These are phyloP conservation scores for Pachypsylla venusta DNA, from an alignment of 1,140 invertebrate genomes.

Conservation along the genomic window DNA sequence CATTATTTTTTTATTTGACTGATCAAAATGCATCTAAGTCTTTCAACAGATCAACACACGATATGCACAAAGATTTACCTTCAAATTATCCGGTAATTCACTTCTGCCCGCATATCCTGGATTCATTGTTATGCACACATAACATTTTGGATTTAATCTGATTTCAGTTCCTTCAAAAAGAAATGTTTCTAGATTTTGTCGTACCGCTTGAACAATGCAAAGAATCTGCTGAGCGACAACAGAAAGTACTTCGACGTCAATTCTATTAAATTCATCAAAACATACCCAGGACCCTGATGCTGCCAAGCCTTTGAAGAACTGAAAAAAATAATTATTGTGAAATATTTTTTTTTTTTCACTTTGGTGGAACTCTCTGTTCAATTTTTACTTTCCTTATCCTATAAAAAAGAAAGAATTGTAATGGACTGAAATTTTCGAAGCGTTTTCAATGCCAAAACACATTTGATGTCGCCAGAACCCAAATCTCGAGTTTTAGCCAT, in stretches of 20 bases:
- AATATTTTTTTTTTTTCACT: too few species aligned
- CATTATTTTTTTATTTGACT: too few species aligned
- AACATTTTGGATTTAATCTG: constrained; percentile 59
- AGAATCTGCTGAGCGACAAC: constrained; percentile 72
- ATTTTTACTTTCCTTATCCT: too few species aligned
- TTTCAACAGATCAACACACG: too few species aligned
- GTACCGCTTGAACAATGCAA: constrained; percentile 63
- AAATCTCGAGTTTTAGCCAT: too few species aligned
- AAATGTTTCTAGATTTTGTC: constrained; percentile 50
- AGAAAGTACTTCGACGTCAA: constrained; percentile 74
- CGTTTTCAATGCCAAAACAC: too few species aligned
- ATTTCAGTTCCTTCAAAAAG: constrained; percentile 75
- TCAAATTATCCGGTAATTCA: constrained; percentile 78
- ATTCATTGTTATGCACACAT: constrained; percentile 90
- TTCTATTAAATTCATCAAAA: constrained; percentile 91
- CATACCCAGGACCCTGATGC: constrained; percentile 84
- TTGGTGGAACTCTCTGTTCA: too few species aligned
- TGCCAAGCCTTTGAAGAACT: constrained; percentile 72
- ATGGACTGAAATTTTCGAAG: too few species aligned
- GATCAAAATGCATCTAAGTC: too few species aligned
- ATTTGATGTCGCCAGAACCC: too few species aligned
- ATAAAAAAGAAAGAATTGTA: too few species aligned
- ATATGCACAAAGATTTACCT: constrained; percentile 34
- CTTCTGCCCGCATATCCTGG: constrained; percentile 76
- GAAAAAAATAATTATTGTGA: constrained; percentile 13